These are phyloP conservation scores for Blastobasis adustella DNA, from an alignment of 2,888 invertebrate genomes.

Conservation along the genomic window DNA sequence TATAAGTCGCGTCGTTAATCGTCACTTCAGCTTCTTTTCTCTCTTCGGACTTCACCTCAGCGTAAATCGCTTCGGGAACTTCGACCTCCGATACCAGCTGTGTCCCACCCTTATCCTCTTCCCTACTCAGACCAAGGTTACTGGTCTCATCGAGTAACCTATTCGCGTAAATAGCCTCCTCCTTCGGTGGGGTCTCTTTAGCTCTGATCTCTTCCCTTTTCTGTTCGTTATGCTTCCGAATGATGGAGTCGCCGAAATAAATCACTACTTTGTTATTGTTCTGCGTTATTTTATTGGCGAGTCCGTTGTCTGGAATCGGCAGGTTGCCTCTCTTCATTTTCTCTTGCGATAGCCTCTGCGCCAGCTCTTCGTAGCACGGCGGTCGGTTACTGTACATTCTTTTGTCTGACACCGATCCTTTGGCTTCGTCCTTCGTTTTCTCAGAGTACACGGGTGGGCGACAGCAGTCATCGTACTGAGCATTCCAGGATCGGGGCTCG, in stretches of 20 bases:
- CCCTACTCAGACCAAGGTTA: constrained; percentile 43
- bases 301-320: constrained; percentile 37
- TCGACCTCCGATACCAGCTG: constrained; percentile 53
- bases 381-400: constrained; percentile 55
- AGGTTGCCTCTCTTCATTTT: constrained; percentile 59
- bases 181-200: constrained; percentile 34
- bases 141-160: constrained; percentile 48
- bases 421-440: constrained; percentile 49
- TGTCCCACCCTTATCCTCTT: constrained; percentile 50
- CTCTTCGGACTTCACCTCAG: constrained; percentile 51
- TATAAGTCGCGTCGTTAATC: constrained; percentile 59
- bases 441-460: constrained; percentile 64
- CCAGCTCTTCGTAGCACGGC: constrained; percentile 67
- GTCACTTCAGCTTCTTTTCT: constrained; percentile 32
- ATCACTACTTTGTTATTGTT: constrained; percentile 81
- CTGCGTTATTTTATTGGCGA: constrained; percentile 64
- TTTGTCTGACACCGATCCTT: constrained; percentile 43
- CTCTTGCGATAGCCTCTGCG: constrained; percentile 61
- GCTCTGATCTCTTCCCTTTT: constrained; percentile 51
- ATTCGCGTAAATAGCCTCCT: constrained; percentile 65
- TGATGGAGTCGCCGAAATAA: constrained; percentile 81
- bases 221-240: constrained; percentile 64
- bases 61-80: constrained; percentile 60
- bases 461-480: constrained; percentile 56
- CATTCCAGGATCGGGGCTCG: constrained; percentile 56